Base-by-base conservation (phyloP, 2,888 invertebrate genomes). In the Halictus ligatus region DNA sequence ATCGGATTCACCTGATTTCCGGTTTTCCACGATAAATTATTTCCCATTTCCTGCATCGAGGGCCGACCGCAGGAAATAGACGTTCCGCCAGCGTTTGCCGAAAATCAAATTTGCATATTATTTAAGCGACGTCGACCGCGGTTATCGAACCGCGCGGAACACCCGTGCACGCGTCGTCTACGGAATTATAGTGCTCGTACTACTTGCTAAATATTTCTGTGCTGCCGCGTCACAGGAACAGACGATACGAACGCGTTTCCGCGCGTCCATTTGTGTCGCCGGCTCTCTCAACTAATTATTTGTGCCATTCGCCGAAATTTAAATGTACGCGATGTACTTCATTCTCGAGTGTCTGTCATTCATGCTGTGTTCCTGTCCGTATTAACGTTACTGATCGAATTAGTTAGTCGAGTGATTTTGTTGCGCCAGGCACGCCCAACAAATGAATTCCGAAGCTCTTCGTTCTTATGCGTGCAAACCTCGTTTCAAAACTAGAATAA, bases 81-180 rank as follows among this genome's bases (percentile, higher is more conserved):
- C 21, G 78, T 75, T 67, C 71, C 46, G 46, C 35, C 78, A 60
- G n/a, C 72, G 78, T 78, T 78, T 73, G 78, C 75, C 21, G 84
- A 50, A 58, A 75, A 84, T 84, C 84, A 76, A 73, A 84, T 86
- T 84, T 84, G 72, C 81, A 78, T 84, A 77, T 85, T 85, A 80
- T 85, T 85, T 85, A 85, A 84, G 50, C 74, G 60, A 77, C 18
- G 50, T 2, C 25, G 43, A n/a, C 50, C 69, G 50, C 60, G 77
- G 80, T 74, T 80, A 60, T 74, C 25, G 69, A 85, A 77, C 74
- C 74, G 74, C n/a, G 35, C 58, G 25, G 76, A 73, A 58, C 67
- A n/a, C 48, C 43, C 25, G 29, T n/a, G 40, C 18, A 40, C 35
- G 48, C 40, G 25, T 15, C 77, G 67, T 74, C 48, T 78, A 29